Evolutionary conservation across 2,888 invertebrate species (phyloP).

Genomic region (Hirtodrosophila cameraria): DNA sequence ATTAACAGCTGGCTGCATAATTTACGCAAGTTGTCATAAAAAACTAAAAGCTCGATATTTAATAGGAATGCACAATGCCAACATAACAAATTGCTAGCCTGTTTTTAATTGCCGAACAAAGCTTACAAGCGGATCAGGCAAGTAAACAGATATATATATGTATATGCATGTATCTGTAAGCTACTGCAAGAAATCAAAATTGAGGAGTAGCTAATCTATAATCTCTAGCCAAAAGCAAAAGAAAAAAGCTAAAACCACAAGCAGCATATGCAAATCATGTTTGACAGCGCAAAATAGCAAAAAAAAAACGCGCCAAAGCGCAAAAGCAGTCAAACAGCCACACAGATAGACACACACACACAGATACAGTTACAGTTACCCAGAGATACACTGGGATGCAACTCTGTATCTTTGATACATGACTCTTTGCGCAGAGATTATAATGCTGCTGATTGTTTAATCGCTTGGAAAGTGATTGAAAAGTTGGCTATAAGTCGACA

Average conservation of each 20-base stretch:
- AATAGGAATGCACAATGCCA: slow-evolving; percentile 7
- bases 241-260: slow-evolving; percentile 56
- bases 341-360: slow-evolving; percentile 23
- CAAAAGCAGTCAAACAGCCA: slow-evolving; percentile 1
- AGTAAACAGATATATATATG: neutral
- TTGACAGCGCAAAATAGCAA: slow-evolving; percentile 60
- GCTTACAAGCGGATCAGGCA: slow-evolving; percentile 43
- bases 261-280: slow-evolving; percentile 77
- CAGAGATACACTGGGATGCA: slow-evolving; percentile 14
- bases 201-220: slow-evolving; percentile 43
- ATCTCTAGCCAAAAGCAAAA: slow-evolving; percentile 47
- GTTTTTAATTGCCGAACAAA: slow-evolving; percentile 68
- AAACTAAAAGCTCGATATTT: neutral
- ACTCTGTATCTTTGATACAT: slow-evolving; percentile 60
- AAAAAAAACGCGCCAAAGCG: slow-evolving; percentile 6
- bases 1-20: slow-evolving; percentile 21
- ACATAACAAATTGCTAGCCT: slow-evolving; percentile 41
- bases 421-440: slow-evolving; percentile 70
- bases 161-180: slow-evolving; percentile 1
- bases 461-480: slow-evolving; percentile 79
- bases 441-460: slow-evolving; percentile 76
- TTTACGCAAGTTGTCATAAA: slow-evolving; percentile 8
- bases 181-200: slow-evolving; percentile 21
- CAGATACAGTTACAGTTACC: slow-evolving; percentile 9
- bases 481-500: slow-evolving; percentile 67